Evolutionary conservation across 2,797 vertebrate genomes (phyloP), one percentile per base, ranked within the genome.

Genomic region (Anableps anableps): DNA sequence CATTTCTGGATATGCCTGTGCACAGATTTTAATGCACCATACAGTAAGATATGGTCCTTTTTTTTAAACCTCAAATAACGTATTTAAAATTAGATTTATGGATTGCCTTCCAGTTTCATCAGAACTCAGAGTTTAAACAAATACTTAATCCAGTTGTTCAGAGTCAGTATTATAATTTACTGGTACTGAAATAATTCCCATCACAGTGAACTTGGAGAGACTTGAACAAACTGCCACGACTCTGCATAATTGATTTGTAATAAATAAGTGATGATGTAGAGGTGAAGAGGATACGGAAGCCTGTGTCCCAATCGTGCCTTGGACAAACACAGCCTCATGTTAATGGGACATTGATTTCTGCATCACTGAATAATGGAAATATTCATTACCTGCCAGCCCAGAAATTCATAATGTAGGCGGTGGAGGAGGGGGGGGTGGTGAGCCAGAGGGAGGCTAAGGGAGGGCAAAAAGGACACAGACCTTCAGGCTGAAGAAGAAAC

Each of bases 291-390:
- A 86, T 77, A 79, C 21, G 66, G 47, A 68, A 36, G 78, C 83
- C 58, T 26, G 82, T 79, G 77, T 88, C 81, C 85, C 79, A 82
- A 78, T 86, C 79, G 70, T 43, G 75, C 79, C 85, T 80, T n/a
- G 77, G 85, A 91, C 86, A 87, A 86, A 91, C 78, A 80, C 74
- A 29, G 41, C 88, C 76, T 79, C 89, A 83, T 91, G 86, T 90
- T 94, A 93, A 93, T 92, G 81, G 91, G 87, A 88, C 85, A 92
- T 94, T 85, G 91, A 93, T 92, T 92, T 91, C 77, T 76, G 55
- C 86, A 89, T 91, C 86, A 79, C 88, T 90, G 88, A 91, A 94
- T 92, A 91, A 87, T 93, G 85, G 80, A 91, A 90, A 87, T 86
- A 88, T 91, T 92, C 88, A 89, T 91, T 82, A 88, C 72, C 80